Base-by-base conservation (phyloP, 2,888 invertebrate genomes). In the Geotrupes spiniger region DNA sequence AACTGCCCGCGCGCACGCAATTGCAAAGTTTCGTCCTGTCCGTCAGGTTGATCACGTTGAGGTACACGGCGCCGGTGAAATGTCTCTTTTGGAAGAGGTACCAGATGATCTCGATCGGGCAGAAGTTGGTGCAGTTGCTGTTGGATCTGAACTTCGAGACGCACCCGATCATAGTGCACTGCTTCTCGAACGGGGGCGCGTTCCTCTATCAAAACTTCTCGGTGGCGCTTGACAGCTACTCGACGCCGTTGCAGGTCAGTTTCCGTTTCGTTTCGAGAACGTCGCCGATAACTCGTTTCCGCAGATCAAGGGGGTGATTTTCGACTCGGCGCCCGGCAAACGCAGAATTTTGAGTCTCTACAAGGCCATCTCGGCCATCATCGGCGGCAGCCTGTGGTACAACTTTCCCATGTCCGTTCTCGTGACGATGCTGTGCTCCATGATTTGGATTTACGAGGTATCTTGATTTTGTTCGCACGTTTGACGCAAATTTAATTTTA, bases 181-280 rank as follows among this genome's bases (percentile, higher is more conserved):
- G 84, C 46, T 87, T 88, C 66, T 87, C 87, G 52, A 88, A 88
- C 65, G 84, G 87, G n/a, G 88, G 87, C 11, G 82, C 84, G 2
- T 82, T 81, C 63, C 74, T 87, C 6, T 87, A 87, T 66, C 81
- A 81, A 54, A 82, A 84, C 68, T 80, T 87, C 57, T 80, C 81
- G 26, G 64, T 80, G 49, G 82, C 83, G 4, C 74, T 83, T 58
- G 74, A 77, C 53, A 74, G 76, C 49, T 72, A 74, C 28, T 73
- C 75, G 14, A 76, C 75, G 46, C 76, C 77, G 1, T 67, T 83
- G 29, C 76, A 76, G 69, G 78, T 78, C 60, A 53, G 31, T 43
- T 27, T 9, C n/a, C 11, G 26, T 11, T 6, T 26, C 31, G 8
- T 28, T 14, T 14, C 29, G 15, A 14, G 4, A 41, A 17, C 1